phyloP scores from a whole-genome alignment of 2,797 vertebrate genomes.

The Enteromius trimaculatus region DNA sequence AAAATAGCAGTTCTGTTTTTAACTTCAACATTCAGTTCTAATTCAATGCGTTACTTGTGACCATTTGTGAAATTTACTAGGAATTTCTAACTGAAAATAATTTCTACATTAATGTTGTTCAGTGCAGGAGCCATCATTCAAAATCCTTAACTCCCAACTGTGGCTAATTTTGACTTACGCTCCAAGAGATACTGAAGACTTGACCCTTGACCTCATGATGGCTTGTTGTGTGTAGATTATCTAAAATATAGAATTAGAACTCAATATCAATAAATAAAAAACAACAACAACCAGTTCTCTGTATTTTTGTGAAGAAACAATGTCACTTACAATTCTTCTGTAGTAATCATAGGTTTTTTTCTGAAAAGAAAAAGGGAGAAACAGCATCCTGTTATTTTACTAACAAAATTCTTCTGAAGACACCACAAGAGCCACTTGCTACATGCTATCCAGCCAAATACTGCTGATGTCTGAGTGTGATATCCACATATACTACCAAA shows the following conservation, averaged over 20 bases:
- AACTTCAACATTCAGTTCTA: not conserved
- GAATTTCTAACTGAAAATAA: not conserved
- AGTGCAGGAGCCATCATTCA: not conserved
- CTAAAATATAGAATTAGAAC: slow-evolving; percentile 69
- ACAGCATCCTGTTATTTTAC: slow-evolving; percentile 13
- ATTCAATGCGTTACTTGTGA: not conserved
- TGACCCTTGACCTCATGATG: slow-evolving; percentile 91
- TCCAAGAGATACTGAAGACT: slow-evolving; percentile 93
- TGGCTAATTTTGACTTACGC: slow-evolving; percentile 81
- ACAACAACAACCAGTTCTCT: not conserved
- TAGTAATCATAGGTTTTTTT: slow-evolving; percentile 83
- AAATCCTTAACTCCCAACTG: not conserved
- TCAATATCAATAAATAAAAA: not conserved
- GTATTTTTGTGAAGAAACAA: not conserved
- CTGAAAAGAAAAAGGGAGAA: slow-evolving; percentile 77
- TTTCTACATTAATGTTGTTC: not conserved
- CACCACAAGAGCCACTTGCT: not conserved
- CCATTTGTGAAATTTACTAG: not conserved
- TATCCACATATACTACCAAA: not conserved
- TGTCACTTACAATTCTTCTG: slow-evolving; percentile 78
- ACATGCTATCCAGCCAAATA: not conserved
- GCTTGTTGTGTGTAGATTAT: slow-evolving; percentile 92
- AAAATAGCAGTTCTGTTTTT: not conserved
- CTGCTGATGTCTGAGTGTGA: not conserved
- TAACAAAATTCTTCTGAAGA: not conserved